Percentiles rank a stretch among this genome's conserved stretches.
Evolutionary conservation across 2,888 invertebrate genomes (phyloP).

Genomic region (Xanthia icteritia): DNA sequence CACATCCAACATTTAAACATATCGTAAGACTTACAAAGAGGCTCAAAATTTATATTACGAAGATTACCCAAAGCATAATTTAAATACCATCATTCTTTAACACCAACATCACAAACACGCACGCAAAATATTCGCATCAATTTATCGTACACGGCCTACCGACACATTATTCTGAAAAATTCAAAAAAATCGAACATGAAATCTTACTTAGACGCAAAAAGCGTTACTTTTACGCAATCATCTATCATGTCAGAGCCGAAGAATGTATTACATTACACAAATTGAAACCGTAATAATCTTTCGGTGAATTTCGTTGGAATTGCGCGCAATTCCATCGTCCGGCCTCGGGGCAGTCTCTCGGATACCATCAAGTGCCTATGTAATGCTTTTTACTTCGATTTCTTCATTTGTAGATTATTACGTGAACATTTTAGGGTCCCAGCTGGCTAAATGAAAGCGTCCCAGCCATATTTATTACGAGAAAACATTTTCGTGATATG

Average conservation of each 20-base stretch:
- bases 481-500: slow-evolving; percentile 55
- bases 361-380: slow-evolving; percentile 61
- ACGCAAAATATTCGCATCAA: slow-evolving; percentile 32
- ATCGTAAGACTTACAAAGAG: slow-evolving; percentile 15
- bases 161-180: slow-evolving; percentile 27
- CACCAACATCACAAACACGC: slow-evolving; percentile 7
- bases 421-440: slow-evolving; percentile 52
- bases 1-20: background rate
- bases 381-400: slow-evolving; percentile 63
- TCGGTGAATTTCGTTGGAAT: slow-evolving; percentile 54
- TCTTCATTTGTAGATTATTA: slow-evolving; percentile 61
- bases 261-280: slow-evolving; percentile 65
- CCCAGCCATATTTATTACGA: slow-evolving; percentile 54
- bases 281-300: slow-evolving; percentile 67
- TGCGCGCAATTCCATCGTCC: slow-evolving; percentile 49
- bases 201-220: slow-evolving; percentile 54
- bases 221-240: slow-evolving; percentile 60
- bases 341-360: slow-evolving; percentile 53
- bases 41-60: slow-evolving; percentile 34
- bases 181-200: slow-evolving; percentile 54
- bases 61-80: slow-evolving; percentile 22
- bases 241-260: slow-evolving; percentile 61
- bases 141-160: slow-evolving; percentile 32
- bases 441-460: slow-evolving; percentile 43
- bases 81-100: slow-evolving; percentile 22